Conservation (phyloP, 2,113 vertebrate species). For the Penelope pileata region DNA sequence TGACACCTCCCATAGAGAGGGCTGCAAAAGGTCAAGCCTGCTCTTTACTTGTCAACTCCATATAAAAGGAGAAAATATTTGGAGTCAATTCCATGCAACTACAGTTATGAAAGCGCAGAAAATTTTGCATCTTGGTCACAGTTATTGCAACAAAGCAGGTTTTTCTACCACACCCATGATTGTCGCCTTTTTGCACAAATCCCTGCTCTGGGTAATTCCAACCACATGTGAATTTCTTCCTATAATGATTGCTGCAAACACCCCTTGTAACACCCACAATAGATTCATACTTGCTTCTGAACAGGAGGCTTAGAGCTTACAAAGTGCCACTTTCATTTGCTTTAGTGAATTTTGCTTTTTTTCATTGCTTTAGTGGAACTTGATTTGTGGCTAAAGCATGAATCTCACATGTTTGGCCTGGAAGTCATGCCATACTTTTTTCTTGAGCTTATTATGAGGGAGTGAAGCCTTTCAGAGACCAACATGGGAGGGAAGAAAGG, state of each 20-base stretch:
- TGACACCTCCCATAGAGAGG: neutral
- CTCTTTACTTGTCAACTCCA: neutral
- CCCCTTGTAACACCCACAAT: neutral
- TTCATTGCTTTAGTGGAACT: no score
- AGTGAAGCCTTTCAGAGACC: neutral
- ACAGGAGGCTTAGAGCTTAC: neutral
- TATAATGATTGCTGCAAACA: neutral
- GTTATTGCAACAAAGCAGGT: neutral
- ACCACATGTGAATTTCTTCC: neutral
- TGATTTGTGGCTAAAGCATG: neutral
- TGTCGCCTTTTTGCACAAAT: neutral
- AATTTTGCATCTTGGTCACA: neutral
- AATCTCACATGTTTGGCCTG: neutral
- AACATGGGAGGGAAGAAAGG: neutral
- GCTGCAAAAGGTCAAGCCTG: neutral
- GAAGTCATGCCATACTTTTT: neutral
- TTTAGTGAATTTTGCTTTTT: no score
- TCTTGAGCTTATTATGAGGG: neutral
- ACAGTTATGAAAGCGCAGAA: neutral
- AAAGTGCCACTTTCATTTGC: neutral
- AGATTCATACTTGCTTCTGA: neutral
- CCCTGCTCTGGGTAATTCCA: conserved; percentile 1
- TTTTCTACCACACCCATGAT: neutral
- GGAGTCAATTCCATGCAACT: neutral
- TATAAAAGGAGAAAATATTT: neutral